Evolutionary conservation across 1,140 invertebrate genomes (phyloP).

Genomic region (Cyphomyrmex costatus): DNA sequence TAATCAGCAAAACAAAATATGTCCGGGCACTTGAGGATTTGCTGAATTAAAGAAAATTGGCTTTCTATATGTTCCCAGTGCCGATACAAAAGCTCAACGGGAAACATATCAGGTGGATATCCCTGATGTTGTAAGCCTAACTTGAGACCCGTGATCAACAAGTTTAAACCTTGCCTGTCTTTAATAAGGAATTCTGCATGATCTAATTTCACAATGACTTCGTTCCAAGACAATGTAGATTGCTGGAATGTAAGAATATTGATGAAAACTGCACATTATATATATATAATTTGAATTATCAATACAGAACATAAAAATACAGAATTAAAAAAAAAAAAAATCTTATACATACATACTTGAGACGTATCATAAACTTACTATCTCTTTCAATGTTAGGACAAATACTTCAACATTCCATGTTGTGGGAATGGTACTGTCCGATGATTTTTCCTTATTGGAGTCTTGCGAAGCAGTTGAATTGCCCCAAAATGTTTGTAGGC

Average conservation of each 20-base stretch:
- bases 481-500: conserved; percentile 88
- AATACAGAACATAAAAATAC: background rate
- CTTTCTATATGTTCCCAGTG: conserved; percentile 97
- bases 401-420: conserved; percentile 98
- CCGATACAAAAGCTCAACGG: conserved; percentile 95
- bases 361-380: conserved; percentile 87
- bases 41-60: conserved; percentile 95
- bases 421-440: conserved; percentile 84
- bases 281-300: background rate
- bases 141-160: conserved; percentile 93
- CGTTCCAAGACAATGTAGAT: conserved; percentile 95
- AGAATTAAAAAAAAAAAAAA: background rate
- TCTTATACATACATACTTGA: background rate
- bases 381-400: conserved; percentile 95
- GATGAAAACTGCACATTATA: background rate
- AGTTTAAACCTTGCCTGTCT: conserved; percentile 93
- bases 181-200: conserved; percentile 96
- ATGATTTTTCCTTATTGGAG: conserved; percentile 82
- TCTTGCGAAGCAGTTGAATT: conserved; percentile 79
- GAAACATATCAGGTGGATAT: conserved; percentile 92
- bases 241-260: conserved; percentile 81
- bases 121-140: conserved; percentile 92
- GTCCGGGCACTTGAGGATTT: conserved; percentile 96
- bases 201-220: conserved; percentile 96
- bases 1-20: conserved; percentile 98